phyloP scores from a whole-genome alignment of 1,140 invertebrate genomes.

The Halesus radiatus region DNA sequence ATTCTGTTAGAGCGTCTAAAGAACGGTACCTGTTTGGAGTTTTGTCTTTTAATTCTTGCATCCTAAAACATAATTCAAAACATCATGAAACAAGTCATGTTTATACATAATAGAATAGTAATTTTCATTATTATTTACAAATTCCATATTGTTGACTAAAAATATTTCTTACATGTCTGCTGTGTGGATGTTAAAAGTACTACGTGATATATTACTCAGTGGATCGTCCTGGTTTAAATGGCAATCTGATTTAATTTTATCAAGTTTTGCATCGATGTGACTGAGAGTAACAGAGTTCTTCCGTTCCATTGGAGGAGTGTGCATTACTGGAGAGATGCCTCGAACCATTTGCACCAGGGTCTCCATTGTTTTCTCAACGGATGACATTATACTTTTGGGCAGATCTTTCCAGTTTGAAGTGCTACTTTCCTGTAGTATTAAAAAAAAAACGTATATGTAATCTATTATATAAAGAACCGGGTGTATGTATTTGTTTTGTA shows the following conservation, averaged over 20 bases:
- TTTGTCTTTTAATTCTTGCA: constrained; percentile 59
- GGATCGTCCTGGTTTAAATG: constrained; percentile 16
- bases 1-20: constrained; percentile 62
- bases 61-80: constrained; percentile 21
- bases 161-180: constrained; percentile 7
- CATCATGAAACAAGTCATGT: no score
- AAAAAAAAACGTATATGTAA: background rate
- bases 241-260: constrained; percentile 29
- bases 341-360: constrained; percentile 33
- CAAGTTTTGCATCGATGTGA: constrained; percentile 34
- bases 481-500: background rate
- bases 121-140: no score
- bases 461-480: no score
- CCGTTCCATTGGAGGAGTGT: constrained; percentile 7
- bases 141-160: no score
- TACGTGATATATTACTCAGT: background rate
- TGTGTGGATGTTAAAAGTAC: constrained; percentile 6
- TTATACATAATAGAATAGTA: no score
- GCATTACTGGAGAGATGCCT: background rate
- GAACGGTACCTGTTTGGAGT: constrained; percentile 65
- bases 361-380: constrained; percentile 38
- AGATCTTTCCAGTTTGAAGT: constrained; percentile 31
- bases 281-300: constrained; percentile 6
- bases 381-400: constrained; percentile 20
- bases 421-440: constrained; percentile 27